Conservation (phyloP, 2,113 vertebrate genomes). For the Phrynosoma platyrhinos region DNA sequence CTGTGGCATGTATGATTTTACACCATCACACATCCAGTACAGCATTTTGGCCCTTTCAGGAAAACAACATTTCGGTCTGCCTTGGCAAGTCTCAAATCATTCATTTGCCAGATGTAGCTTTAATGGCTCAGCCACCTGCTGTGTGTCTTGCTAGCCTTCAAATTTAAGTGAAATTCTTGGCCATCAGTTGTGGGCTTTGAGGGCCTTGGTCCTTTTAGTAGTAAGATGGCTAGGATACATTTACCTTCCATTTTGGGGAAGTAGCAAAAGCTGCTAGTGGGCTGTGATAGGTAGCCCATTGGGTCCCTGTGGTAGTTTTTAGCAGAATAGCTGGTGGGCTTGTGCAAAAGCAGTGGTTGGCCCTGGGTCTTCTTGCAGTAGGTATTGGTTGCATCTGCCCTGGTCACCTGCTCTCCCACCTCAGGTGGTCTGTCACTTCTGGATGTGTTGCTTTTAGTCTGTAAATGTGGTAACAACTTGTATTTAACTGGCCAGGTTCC, state of each 20-base stretch:
- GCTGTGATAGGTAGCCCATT: background rate
- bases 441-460: rapidly evolving
- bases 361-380: background rate
- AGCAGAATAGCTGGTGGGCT: background rate
- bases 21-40: background rate
- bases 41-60: background rate
- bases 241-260: background rate
- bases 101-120: background rate
- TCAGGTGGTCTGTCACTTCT: background rate
- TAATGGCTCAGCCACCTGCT: background rate
- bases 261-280: background rate
- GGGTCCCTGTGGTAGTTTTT: background rate
- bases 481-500: background rate
- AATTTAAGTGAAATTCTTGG: background rate
- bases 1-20: background rate
- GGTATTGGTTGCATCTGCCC: background rate
- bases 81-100: background rate
- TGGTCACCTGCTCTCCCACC: background rate
- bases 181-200: background rate
- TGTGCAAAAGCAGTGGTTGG: background rate
- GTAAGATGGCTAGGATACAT: background rate
- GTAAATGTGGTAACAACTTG: background rate
- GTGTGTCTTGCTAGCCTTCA: background rate
- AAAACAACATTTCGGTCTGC: background rate
- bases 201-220: background rate